Percentiles rank a stretch among this genome's conserved stretches.
Conservation (phyloP, 2,888 invertebrate species). For the Acrobeloides nanus region DNA sequence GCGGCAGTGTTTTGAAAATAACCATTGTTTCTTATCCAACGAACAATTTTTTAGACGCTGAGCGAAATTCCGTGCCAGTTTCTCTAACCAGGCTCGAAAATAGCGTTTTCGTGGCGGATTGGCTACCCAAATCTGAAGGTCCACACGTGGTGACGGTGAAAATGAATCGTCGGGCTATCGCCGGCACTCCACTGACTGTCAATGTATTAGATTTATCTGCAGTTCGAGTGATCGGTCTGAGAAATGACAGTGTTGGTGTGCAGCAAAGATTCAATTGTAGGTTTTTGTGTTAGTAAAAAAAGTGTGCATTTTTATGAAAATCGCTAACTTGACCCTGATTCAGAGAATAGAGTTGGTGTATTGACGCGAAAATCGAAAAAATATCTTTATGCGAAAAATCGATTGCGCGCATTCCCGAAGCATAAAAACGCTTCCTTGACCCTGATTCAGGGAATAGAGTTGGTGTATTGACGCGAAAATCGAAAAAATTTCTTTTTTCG, state of each 20-base stretch:
- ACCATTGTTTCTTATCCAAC: not conserved
- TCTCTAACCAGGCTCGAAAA: slow-evolving; percentile 27
- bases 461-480: too few relatives aligned
- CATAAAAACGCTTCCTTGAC: too few relatives aligned
- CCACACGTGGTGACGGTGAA: slow-evolving; percentile 26
- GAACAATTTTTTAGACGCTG: slow-evolving; percentile 31
- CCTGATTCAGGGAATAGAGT: too few relatives aligned
- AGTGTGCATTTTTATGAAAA: not conserved
- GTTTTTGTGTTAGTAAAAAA: slow-evolving; percentile 1
- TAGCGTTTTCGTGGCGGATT: slow-evolving; percentile 31
- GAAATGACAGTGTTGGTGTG: slow-evolving; percentile 56
- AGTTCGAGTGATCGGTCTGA: slow-evolving; percentile 57
- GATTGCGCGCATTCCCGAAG: too few relatives aligned
- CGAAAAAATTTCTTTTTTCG: too few relatives aligned
- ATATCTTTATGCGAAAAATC: too few relatives aligned
- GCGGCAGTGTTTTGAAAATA: too few relatives aligned
- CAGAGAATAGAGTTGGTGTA: too few relatives aligned
- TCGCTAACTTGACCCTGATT: too few relatives aligned
- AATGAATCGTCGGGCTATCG: slow-evolving; percentile 43
- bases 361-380: too few relatives aligned
- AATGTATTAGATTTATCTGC: slow-evolving; percentile 64
- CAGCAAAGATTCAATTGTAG: slow-evolving; percentile 56
- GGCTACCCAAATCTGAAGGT: slow-evolving; percentile 40
- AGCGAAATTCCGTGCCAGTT: slow-evolving; percentile 33
- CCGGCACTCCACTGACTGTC: slow-evolving; percentile 64